Base-by-base conservation (phyloP, 2,888 invertebrate genomes). In the Myopa tessellatipennis region DNA sequence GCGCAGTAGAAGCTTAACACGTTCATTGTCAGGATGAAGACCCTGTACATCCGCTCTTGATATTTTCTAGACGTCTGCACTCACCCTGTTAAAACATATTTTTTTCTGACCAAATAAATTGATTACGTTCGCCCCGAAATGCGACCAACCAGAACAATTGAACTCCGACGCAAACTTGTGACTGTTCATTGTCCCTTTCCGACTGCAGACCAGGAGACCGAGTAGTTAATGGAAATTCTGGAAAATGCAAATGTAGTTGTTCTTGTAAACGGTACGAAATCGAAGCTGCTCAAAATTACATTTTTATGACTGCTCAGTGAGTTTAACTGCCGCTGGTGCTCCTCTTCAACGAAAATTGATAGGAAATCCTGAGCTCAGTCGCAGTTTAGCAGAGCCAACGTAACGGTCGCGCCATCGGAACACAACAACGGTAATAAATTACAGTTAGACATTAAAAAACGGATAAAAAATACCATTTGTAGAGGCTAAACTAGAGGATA, bases 121-220 rank as follows among this genome's bases (percentile, higher is more conserved):
- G 73, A 73, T 73, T 61, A 45, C 40, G 12, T 26, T 26, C 52
- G 16, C 16, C 26, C 4, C 50, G 45, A 68, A 84, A 80, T 75
- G 85, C 85, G 84, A 83, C 87, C 87, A 85, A 87, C 85, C 87
- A 85, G 85, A 87, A 87, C 87, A 84, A 81, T 80, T 79, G 82
- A 74, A 68, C 74, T 74, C 67, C 40, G 74, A 38, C 36, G 40
- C 67, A 65, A 67, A 10, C 36, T 8, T 14, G 4, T 55, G 68
- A 18, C 40, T 68, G n/a, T 68, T 26, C 26, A 26, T 38, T 36
- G 65, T 65, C 65, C 34, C 50, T 58, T 61, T 60, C 34, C 52
- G 26, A 61, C 16, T 18, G 61, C 18, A 61, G 18, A 14, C 61
- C 14, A n/a, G 16, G 16, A 1, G 78, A 52, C 34, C 63, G 38